These are phyloP conservation scores for Syngnathus rostellatus DNA, from an alignment of 2,797 vertebrate species.

Conservation along the genomic window DNA sequence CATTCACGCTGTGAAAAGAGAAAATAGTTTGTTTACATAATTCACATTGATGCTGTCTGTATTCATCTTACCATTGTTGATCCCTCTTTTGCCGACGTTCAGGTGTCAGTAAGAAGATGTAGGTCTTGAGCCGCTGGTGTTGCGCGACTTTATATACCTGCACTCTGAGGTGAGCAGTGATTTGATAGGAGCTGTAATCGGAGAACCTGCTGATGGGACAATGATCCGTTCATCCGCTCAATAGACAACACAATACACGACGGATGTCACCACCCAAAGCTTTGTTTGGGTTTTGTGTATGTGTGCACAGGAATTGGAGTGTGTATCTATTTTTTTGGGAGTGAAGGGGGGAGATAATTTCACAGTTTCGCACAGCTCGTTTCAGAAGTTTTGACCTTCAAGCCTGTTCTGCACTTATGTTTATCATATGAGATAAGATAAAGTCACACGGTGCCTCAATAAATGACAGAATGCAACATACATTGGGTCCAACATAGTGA, in stretches of 20 bases:
- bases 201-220: constrained; percentile 43
- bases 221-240: constrained; percentile 44
- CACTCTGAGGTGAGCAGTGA: constrained; percentile 36
- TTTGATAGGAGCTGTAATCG: constrained; percentile 56
- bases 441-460: not conserved
- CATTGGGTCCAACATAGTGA: not conserved
- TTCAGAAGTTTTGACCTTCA: constrained; percentile 3
- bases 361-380: not conserved
- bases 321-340: constrained; percentile 39
- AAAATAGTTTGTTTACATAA: not conserved
- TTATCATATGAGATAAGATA: not conserved
- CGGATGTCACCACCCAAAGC: constrained; percentile 58
- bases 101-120: constrained; percentile 49
- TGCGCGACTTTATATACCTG: constrained; percentile 44
- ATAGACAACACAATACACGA: constrained; percentile 49
- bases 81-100: constrained; percentile 38
- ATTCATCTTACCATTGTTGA: constrained; percentile 48
- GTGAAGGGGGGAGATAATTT: constrained; percentile 9
- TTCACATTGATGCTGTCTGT: not conserved
- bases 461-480: not conserved
- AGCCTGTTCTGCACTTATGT: not conserved
- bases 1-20: constrained; percentile 57
- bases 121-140: constrained; percentile 14
- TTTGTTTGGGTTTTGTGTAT: constrained; percentile 46
- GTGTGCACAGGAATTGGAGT: constrained; percentile 10